Percentiles rank a stretch among this genome's conserved stretches.
These are phyloP conservation scores for Phenganax stokvisi DNA, from an alignment of 92 coral and sea anemone genomes.

Conservation along the genomic window DNA sequence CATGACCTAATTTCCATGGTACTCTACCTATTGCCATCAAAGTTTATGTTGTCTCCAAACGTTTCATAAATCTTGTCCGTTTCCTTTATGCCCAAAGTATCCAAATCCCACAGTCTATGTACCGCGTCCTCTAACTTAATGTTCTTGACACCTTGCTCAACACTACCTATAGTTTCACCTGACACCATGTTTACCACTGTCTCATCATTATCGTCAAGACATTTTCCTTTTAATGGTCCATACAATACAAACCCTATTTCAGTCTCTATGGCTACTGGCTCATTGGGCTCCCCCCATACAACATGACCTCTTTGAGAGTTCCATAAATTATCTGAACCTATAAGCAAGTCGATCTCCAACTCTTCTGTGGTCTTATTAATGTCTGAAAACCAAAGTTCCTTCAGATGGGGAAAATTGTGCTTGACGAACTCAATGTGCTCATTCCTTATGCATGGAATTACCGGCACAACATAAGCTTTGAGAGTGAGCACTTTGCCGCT, in stretches of 20 bases:
- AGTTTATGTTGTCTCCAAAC: background rate
- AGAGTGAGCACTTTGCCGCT: background rate
- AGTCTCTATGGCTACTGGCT: slow-evolving; percentile 37
- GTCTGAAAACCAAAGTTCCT: too few relatives aligned
- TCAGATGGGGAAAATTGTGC: too few relatives aligned
- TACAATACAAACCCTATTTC: background rate
- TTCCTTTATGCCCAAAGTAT: too few relatives aligned
- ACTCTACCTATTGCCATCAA: background rate
- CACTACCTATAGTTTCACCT: background rate
- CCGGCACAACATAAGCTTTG: background rate
- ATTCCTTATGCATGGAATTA: background rate
- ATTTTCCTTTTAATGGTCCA: background rate
- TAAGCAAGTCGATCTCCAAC: slow-evolving; percentile 1
- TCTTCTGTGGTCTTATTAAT: background rate
- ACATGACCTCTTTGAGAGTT: slow-evolving; percentile 36
- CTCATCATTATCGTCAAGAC: background rate
- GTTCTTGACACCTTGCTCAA: background rate
- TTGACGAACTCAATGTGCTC: too few relatives aligned
- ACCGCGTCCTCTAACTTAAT: background rate
- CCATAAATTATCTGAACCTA: slow-evolving; percentile 50
- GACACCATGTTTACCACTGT: background rate
- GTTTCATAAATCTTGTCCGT: background rate
- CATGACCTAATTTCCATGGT: background rate
- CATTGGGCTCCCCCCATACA: slow-evolving; percentile 37
- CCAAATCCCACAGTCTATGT: background rate